phyloP scores from a whole-genome alignment of 1,140 invertebrate species.

The Drosophila ercepeae region DNA sequence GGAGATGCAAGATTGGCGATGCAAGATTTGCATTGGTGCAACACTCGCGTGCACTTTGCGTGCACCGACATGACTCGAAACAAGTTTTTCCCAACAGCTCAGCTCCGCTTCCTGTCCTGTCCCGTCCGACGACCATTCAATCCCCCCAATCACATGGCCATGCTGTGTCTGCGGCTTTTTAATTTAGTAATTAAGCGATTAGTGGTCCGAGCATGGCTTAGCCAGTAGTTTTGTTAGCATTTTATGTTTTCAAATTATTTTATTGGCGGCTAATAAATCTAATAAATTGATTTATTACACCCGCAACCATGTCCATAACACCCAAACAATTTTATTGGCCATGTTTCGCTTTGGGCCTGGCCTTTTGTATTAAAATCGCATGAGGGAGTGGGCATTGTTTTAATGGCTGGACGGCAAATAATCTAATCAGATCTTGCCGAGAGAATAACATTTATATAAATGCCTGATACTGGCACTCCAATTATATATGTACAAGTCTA shows the following conservation, averaged over 20 bases:
- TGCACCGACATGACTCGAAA: conserved; percentile 48
- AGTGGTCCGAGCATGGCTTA: conserved; percentile 31
- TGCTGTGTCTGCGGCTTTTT: conserved; percentile 45
- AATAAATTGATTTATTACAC: conserved; percentile 76
- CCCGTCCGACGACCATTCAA: too few species aligned
- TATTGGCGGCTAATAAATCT: conserved; percentile 75
- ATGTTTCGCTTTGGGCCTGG: conserved; percentile 32
- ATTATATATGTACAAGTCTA: not conserved
- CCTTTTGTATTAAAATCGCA: conserved; percentile 14
- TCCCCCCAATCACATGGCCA: conserved; percentile 1
- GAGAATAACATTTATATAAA: not conserved
- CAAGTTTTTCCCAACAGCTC: conserved; percentile 61
- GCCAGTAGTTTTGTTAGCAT: conserved; percentile 30
- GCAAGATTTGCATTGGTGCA: too few species aligned
- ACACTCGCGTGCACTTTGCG: too few species aligned
- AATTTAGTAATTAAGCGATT: conserved; percentile 78
- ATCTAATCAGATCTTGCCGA: conserved; percentile 17
- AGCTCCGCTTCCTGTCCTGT: conserved; percentile 52
- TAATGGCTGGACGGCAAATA: conserved; percentile 13
- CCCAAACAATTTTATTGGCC: conserved; percentile 42
- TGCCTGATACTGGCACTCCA: not conserved
- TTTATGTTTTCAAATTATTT: conserved; percentile 77
- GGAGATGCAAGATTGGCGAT: conserved; percentile 72
- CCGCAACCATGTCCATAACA: conserved; percentile 8
- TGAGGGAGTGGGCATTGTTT: conserved; percentile 2